Base-by-base conservation (phyloP, 2,888 invertebrate species). In the Polia nebulosa region DNA sequence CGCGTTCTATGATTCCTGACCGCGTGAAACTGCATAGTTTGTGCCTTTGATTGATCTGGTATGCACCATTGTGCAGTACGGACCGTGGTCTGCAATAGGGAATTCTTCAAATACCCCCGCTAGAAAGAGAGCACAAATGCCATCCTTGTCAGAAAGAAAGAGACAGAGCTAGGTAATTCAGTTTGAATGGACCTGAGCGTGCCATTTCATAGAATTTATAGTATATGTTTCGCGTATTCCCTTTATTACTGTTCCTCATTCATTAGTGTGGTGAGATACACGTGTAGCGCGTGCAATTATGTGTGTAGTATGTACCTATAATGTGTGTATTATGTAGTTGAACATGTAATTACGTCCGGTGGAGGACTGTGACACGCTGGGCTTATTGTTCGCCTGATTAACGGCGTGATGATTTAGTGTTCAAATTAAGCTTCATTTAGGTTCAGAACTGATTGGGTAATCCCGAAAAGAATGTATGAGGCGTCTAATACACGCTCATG, bases 181-280 rank as follows among this genome's bases (percentile, higher is more conserved):
- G 49, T 63, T 72, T 65, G 55, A 66, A 76, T 34, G 52, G 65
- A 67, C 52, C 34, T 49, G 25, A 64, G 45, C 69, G 39, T 62
- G 59, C 63, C 29, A 60, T 67, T 64, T 61, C 58, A 32, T 65
- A 72, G 44, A 77, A 78, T 80, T 60, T 69, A 61, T 78, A 49
- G 59, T 55, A 63, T 56, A 65, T 13, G 64, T 68, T 67, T 45
- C 51, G 29, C 60, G 53, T 65, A 55, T 51, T 68, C 36, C 59
- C 41, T 70, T 66, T 78, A 75, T 59, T 72, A 36, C 13, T 60
- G 51, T 74, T 71, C 8, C 56, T 22, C 20, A 51, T 61, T 77
- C 49, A 72, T 67, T 78, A 79, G 45, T 51, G 56, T 34, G 34
- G 41, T 41, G 62, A 52, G 20, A 27, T 29, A 68, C 60, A 60